Conservation (phyloP, 2,888 invertebrate genomes). For the Sarcophaga rosellei region DNA sequence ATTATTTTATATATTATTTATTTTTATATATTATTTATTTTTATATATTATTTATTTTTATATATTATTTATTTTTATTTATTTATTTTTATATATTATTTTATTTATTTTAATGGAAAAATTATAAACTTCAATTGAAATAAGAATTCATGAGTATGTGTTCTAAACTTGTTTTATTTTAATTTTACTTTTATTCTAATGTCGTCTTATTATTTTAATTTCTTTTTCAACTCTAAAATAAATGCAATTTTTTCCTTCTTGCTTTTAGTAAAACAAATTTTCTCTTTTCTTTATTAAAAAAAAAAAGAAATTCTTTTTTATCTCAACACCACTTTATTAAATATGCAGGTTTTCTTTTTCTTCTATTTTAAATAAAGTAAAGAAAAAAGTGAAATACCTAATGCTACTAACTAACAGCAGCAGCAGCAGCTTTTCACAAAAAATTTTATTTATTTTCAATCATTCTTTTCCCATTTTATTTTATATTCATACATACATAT, state of each 20-base stretch:
- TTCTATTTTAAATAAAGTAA: background rate
- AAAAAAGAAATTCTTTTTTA: slow-evolving; percentile 37
- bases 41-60: too few species aligned
- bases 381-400: slow-evolving; percentile 56
- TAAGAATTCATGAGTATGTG: too few species aligned
- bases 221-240: slow-evolving; percentile 18
- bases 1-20: too few species aligned
- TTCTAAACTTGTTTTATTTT: too few species aligned
- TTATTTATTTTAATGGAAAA: too few species aligned
- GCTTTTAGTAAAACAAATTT: slow-evolving; percentile 2
- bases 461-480: slow-evolving; percentile 35
- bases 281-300: background rate
- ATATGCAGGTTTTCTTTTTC: slow-evolving; percentile 40
- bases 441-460: slow-evolving; percentile 22
- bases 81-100: too few species aligned
- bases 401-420: background rate
- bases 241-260: slow-evolving; percentile 8
- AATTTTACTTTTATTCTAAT: too few species aligned
- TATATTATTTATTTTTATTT: too few species aligned
- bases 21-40: too few species aligned
- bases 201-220: background rate
- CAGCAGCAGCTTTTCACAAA: background rate
- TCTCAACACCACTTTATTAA: background rate
- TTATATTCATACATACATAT: too few species aligned
- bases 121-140: too few species aligned